Percentiles rank a stretch among this genome's conserved stretches.
Conservation (phyloP, 2,888 invertebrate genomes). For the Halictus ligatus region DNA sequence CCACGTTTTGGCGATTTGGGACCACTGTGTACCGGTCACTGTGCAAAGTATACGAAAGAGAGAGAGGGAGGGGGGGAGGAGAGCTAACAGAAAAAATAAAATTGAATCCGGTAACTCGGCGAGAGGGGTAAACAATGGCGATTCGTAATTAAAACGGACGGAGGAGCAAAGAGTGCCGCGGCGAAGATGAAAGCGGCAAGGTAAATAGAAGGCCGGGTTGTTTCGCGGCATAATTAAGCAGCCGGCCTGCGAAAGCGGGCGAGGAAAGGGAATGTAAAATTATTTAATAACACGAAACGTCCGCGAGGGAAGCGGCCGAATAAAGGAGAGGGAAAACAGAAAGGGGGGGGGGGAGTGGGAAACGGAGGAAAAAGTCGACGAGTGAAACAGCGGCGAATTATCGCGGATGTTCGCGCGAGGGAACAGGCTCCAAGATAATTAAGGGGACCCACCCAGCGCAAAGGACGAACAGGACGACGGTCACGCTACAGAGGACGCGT, state of each 20-base stretch:
- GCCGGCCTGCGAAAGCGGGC: conserved; percentile 14
- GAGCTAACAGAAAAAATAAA: conserved; percentile 31
- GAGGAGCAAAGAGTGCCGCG: conserved; percentile 31
- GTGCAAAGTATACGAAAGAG: neutral
- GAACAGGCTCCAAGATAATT: neutral
- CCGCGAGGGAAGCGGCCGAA: neutral
- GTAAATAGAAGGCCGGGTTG: conserved; percentile 31
- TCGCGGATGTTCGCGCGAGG: conserved; percentile 2
- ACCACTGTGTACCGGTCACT: no score
- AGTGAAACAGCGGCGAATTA: neutral
- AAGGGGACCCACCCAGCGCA: neutral
- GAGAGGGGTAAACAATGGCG: conserved; percentile 45
- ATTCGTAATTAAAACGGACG: conserved; percentile 58
- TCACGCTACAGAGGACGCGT: neutral
- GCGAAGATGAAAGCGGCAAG: conserved; percentile 40
- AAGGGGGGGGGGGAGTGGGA: neutral
- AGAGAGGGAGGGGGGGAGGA: neutral
- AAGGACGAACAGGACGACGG: neutral
- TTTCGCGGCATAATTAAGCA: conserved; percentile 48
- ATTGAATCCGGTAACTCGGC: conserved; percentile 37
- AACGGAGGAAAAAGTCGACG: neutral
- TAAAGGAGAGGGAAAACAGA: neutral
- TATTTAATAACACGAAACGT: conserved; percentile 35
- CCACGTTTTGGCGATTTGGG: no score
- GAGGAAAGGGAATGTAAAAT: conserved; percentile 37